Evolutionary conservation across 1,140 invertebrate species (phyloP).

Genomic region (Agrypnia vestita): DNA sequence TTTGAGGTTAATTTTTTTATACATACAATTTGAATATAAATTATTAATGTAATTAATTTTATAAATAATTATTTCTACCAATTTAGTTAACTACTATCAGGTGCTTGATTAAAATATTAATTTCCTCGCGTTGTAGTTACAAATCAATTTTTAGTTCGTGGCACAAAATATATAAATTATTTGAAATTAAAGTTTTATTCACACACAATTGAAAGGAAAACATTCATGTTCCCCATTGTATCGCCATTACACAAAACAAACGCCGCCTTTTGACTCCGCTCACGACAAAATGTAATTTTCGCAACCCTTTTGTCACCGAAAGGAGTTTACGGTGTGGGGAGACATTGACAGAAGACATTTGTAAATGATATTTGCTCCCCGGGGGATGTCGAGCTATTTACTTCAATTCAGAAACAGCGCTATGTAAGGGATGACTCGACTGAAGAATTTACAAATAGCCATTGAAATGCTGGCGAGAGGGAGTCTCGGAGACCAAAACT

Average conservation of each 20-base stretch:
- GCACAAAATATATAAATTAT: too few species aligned
- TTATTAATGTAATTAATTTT: too few species aligned
- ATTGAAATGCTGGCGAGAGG: constrained; percentile 27
- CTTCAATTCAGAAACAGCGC: constrained; percentile 27
- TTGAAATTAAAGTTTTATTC: too few species aligned
- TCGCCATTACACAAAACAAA: constrained; percentile 5
- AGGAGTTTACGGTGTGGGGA: constrained; percentile 1
- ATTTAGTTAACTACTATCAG: too few species aligned
- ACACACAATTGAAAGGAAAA: too few species aligned
- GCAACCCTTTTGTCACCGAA: constrained; percentile 10
- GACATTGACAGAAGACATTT: constrained; percentile 49
- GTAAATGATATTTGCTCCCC: constrained; percentile 54
- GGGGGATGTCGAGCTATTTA: constrained; percentile 36
- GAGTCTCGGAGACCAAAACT: not conserved
- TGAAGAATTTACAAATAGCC: constrained; percentile 39
- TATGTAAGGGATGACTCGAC: constrained; percentile 27
- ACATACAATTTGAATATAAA: too few species aligned
- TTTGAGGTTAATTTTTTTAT: too few species aligned
- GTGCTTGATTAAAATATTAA: too few species aligned
- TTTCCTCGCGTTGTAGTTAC: too few species aligned
- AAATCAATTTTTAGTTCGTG: too few species aligned
- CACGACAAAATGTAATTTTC: constrained; percentile 44
- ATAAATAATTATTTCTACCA: too few species aligned
- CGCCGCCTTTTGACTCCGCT: constrained; percentile 19
- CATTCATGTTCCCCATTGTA: too few species aligned